Base-by-base conservation (phyloP, 1,140 invertebrate species). In the Drosophila ambigua region DNA sequence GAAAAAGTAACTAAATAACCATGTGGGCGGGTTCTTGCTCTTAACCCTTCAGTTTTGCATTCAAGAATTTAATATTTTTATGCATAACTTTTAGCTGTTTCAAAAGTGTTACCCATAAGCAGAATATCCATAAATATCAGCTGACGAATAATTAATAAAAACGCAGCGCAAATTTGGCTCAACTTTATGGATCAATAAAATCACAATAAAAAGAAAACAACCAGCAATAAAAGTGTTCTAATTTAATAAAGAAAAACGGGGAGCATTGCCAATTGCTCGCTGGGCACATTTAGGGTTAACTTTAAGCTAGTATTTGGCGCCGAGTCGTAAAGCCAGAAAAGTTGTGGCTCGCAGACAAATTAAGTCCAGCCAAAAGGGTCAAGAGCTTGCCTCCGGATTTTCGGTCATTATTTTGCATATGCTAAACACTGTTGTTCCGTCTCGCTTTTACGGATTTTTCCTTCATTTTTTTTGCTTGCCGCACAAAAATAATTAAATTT, bases 321-420 rank as follows among this genome's bases (percentile, higher is more conserved):
- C 55, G 64, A 41, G 24, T 61, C 60, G 62, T 63, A 83, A 76
- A 66, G 61, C 74, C 49, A 51, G 49, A 73, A 61, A 66, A 64
- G 26, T 50, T 53, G 55, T 41, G 59, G 41, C 16, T 31, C 15
- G 50, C 66, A 83, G 80, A 84, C 66, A 79, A 76, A 79, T 84
- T 84, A 76, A 65, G 49, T 35, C 53, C 59, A 51, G 20, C 45
- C 44, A 43, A 67, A 72, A 66, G 62, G 53, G 75, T 72, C 65
- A 76, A 84, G 62, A 72, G 59, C 55, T 64, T 64, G 45, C n/a
- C 51, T 55, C 39, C 7, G 20, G 23, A 13, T 59, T 50, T 67
- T 55, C 43, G 23, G 58, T 28, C 54, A 79, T 71, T 79, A 61
- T 75, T 78, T 79, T 79, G 65, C 79, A 78, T 75, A 68, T 83